Evolutionary conservation across 2,888 invertebrate species (phyloP).

Genomic region (Lasius platythorax): DNA sequence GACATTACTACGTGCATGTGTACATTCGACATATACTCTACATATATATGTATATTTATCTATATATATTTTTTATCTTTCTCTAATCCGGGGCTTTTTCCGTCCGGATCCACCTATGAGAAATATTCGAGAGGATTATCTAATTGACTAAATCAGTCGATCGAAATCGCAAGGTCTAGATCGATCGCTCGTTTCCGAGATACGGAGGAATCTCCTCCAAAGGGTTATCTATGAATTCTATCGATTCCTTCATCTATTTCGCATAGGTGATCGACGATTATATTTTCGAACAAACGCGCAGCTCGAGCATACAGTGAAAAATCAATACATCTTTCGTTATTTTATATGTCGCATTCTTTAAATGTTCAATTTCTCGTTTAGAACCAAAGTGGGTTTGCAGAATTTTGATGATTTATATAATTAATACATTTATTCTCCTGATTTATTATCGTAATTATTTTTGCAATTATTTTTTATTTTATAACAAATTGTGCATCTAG

Average conservation of each 20-base stretch:
- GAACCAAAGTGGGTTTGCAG: not conserved
- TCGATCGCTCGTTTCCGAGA: conserved; percentile 36
- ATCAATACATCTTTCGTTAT: not conserved
- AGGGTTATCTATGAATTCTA: conserved; percentile 44
- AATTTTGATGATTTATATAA: conserved; percentile 1
- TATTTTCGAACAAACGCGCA: conserved; percentile 41
- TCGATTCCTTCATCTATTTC: conserved; percentile 48
- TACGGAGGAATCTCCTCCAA: not conserved
- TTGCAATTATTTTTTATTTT: not conserved
- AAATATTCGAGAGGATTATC: conserved; percentile 46
- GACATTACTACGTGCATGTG: conserved; percentile 41
- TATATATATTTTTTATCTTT: conserved; percentile 42
- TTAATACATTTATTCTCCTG: not conserved
- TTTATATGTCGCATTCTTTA: not conserved
- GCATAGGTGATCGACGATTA: conserved; percentile 22
- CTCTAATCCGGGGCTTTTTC: not conserved
- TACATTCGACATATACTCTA: conserved; percentile 37
- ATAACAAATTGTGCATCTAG: not conserved
- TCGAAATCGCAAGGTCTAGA: not conserved
- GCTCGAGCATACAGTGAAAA: not conserved
- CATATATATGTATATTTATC: conserved; percentile 46
- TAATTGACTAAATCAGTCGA: conserved; percentile 68
- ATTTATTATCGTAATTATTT: not conserved
- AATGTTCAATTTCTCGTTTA: not conserved
- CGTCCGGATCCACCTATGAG: conserved; percentile 12